Conservation (phyloP, 2,888 invertebrate genomes). For the Theodoxus fluviatilis region DNA sequence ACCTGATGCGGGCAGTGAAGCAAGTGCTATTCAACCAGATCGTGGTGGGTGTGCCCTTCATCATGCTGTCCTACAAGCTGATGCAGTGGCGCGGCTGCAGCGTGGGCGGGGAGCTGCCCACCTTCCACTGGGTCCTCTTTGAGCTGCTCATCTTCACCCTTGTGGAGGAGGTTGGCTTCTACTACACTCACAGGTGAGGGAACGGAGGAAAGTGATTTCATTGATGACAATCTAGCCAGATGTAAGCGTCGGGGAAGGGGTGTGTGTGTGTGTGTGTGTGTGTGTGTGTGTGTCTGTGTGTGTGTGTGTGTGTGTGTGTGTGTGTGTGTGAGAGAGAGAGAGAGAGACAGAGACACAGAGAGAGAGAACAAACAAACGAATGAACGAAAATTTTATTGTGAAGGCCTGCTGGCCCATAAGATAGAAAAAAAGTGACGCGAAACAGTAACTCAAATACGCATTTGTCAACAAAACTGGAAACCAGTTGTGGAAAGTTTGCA, state of each 20-base stretch:
- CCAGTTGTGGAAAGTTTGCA: too few relatives aligned
- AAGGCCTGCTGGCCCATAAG: too few relatives aligned
- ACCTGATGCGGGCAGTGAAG: slow-evolving; percentile 71
- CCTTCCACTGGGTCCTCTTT: slow-evolving; percentile 77
- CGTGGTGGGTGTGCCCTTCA: slow-evolving; percentile 75
- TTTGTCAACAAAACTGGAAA: too few relatives aligned
- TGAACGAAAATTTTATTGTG: too few relatives aligned
- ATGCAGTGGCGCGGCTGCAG: slow-evolving; percentile 76
- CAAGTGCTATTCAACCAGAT: slow-evolving; percentile 79
- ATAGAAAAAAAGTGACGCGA: too few relatives aligned
- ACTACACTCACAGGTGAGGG: slow-evolving; percentile 79
- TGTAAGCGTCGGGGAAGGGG: too few relatives aligned
- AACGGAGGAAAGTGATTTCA: too few relatives aligned
- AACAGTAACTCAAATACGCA: too few relatives aligned
- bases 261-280: slow-evolving; percentile 49
- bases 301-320: neutral
- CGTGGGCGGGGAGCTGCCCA: slow-evolving; percentile 72
- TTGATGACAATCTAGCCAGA: too few relatives aligned
- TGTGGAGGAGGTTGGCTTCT: slow-evolving; percentile 82
- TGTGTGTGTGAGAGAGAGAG: neutral
- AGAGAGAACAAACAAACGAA: too few relatives aligned
- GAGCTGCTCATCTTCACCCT: slow-evolving; percentile 77
- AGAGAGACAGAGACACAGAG: too few relatives aligned
- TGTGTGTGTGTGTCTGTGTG: neutral
- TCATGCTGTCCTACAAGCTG: slow-evolving; percentile 71